Conservation (phyloP, 2,888 invertebrate species). For the Merodon equestris region DNA sequence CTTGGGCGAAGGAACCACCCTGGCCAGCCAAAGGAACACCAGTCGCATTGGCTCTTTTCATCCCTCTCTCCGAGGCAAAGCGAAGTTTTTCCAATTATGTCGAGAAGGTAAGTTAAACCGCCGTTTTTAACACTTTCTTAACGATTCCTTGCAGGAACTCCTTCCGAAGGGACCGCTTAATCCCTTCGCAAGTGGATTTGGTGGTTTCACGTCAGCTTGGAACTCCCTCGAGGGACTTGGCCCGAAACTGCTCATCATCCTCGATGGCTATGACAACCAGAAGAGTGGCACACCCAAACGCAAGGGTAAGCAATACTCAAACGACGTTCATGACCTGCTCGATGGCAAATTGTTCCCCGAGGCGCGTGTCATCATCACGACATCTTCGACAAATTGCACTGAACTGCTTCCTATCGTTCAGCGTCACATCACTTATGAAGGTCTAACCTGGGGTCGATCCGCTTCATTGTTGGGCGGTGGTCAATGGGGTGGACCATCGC, state of each 20-base stretch:
- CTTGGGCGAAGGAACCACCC: conserved; percentile 80
- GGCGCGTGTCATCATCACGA: conserved; percentile 80
- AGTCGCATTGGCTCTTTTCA: conserved; percentile 80
- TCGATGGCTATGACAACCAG: conserved; percentile 80
- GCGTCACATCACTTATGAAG: conserved; percentile 79
- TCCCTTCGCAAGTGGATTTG: conserved; percentile 73
- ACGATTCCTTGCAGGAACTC: conserved; percentile 74
- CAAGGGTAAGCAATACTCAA: conserved; percentile 73
- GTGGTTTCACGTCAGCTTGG: conserved; percentile 78
- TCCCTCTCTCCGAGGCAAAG: conserved; percentile 80
- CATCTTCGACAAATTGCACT: conserved; percentile 77
- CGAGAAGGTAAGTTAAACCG: conserved; percentile 70
- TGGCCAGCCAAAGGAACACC: conserved; percentile 77
- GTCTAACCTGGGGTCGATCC: conserved; percentile 80
- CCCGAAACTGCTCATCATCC: conserved; percentile 80
- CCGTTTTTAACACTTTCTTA: no score
- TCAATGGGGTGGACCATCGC: conserved; percentile 79
- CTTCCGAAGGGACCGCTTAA: conserved; percentile 78
- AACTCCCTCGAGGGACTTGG: conserved; percentile 79
- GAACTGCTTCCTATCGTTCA: conserved; percentile 79
- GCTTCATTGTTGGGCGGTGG: conserved; percentile 79
- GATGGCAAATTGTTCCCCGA: conserved; percentile 81
- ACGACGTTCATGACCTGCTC: conserved; percentile 80
- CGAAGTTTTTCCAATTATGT: conserved; percentile 75
- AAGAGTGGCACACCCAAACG: conserved; percentile 74